phyloP scores from a whole-genome alignment of 2,888 invertebrate species.

The Calephelis perditalis region DNA sequence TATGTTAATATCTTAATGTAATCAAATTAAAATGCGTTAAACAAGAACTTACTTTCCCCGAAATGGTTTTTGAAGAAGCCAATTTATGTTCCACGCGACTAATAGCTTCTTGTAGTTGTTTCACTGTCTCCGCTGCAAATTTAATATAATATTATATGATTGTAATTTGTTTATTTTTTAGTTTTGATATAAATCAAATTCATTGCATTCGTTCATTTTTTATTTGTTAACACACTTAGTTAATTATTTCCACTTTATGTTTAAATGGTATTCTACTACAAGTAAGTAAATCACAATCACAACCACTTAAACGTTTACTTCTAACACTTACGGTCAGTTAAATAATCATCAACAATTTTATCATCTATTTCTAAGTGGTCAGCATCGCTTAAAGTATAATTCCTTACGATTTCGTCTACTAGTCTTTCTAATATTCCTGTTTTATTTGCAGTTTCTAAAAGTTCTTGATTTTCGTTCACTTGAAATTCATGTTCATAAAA shows the following conservation, averaged over 20 bases:
- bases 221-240: too few relatives aligned
- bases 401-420: conserved; percentile 18
- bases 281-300: neutral
- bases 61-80: conserved; percentile 26
- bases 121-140: conserved; percentile 52
- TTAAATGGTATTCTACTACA: too few relatives aligned
- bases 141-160: neutral
- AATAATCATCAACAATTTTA: conserved; percentile 44
- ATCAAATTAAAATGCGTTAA: neutral
- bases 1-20: neutral
- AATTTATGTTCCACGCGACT: conserved; percentile 48
- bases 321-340: conserved; percentile 57
- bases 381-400: conserved; percentile 14
- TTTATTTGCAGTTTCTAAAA: neutral
- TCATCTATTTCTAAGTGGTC: conserved; percentile 27
- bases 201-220: too few relatives aligned
- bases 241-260: too few relatives aligned
- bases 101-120: conserved; percentile 51
- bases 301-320: neutral
- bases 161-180: too few relatives aligned
- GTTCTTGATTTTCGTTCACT: neutral
- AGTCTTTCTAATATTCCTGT: conserved; percentile 16
- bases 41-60: conserved; percentile 41
- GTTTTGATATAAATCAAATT: too few relatives aligned
- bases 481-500: conserved; percentile 11